Evolutionary conservation across 2,888 invertebrate species (phyloP).

Genomic region (Trichopoda pennipes): DNA sequence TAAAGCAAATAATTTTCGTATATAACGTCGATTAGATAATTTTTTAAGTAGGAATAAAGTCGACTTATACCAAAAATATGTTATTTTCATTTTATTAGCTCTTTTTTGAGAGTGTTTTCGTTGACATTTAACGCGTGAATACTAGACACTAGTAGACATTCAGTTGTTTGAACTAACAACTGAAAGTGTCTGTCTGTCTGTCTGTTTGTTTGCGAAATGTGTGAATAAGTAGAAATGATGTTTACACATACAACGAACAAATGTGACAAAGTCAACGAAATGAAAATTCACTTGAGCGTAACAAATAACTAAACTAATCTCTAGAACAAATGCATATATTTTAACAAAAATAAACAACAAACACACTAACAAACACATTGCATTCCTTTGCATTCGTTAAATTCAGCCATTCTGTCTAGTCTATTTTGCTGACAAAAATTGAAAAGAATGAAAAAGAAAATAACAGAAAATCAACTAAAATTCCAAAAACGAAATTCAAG

Average conservation of each 20-base stretch:
- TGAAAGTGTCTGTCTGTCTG: constrained; percentile 24
- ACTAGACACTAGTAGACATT: constrained; percentile 61
- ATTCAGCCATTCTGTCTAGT: constrained; percentile 54
- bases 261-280: constrained; percentile 69
- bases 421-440: constrained; percentile 22
- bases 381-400: constrained; percentile 21
- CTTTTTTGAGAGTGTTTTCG: constrained; percentile 28
- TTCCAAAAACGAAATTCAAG: constrained; percentile 50
- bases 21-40: too few species aligned
- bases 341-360: constrained; percentile 15
- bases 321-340: constrained; percentile 50
- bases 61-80: neutral
- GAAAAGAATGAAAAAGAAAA: constrained; percentile 11
- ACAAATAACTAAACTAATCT: constrained; percentile 69
- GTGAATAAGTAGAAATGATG: constrained; percentile 63
- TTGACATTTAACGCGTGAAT: constrained; percentile 62
- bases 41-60: too few species aligned
- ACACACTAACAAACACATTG: constrained; percentile 22
- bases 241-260: constrained; percentile 63
- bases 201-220: constrained; percentile 40
- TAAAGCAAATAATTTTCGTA: too few species aligned
- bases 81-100: neutral
- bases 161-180: constrained; percentile 49
- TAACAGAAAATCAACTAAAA: constrained; percentile 30
- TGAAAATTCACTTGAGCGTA: constrained; percentile 68